Percentiles rank a stretch among this genome's conserved stretches.
phyloP scores from a whole-genome alignment of 2,888 invertebrate species.

The Endotricha flammealis region DNA sequence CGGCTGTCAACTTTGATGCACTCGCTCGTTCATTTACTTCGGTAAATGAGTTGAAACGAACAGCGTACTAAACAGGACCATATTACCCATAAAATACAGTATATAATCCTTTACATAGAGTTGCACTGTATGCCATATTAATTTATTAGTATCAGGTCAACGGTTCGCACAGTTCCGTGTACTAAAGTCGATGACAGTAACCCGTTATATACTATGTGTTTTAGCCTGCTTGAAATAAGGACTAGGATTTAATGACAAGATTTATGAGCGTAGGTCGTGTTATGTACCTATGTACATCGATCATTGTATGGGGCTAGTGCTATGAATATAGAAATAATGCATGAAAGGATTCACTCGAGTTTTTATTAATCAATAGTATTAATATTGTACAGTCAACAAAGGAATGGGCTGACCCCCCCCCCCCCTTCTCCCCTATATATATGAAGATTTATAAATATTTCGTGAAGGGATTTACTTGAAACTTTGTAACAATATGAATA shows the following conservation, averaged over 20 bases:
- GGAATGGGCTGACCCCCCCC: too few species aligned
- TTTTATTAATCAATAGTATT: too few species aligned
- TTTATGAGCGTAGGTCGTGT: background rate
- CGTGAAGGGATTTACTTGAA: too few species aligned
- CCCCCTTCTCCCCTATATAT: too few species aligned
- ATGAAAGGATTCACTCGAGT: too few species aligned
- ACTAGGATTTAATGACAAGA: background rate
- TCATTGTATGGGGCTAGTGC: background rate
- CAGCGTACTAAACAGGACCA: background rate
- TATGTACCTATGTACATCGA: background rate
- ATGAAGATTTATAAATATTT: too few species aligned
- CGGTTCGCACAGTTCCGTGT: slow-evolving; percentile 17
- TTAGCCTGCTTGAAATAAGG: background rate
- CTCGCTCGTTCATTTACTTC: slow-evolving; percentile 8
- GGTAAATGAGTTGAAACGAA: slow-evolving; percentile 7
- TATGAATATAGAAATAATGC: background rate
- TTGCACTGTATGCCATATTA: slow-evolving; percentile 15
- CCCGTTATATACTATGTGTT: background rate
- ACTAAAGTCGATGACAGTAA: slow-evolving; percentile 1
- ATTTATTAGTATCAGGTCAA: slow-evolving; percentile 32
- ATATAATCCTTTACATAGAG: slow-evolving; percentile 1
- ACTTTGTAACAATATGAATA: too few species aligned
- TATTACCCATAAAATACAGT: background rate
- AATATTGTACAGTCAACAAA: too few species aligned
- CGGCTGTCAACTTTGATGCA: slow-evolving; percentile 6